phyloP scores from a whole-genome alignment of 1,140 invertebrate genomes.

The Drosophila persimilis region DNA sequence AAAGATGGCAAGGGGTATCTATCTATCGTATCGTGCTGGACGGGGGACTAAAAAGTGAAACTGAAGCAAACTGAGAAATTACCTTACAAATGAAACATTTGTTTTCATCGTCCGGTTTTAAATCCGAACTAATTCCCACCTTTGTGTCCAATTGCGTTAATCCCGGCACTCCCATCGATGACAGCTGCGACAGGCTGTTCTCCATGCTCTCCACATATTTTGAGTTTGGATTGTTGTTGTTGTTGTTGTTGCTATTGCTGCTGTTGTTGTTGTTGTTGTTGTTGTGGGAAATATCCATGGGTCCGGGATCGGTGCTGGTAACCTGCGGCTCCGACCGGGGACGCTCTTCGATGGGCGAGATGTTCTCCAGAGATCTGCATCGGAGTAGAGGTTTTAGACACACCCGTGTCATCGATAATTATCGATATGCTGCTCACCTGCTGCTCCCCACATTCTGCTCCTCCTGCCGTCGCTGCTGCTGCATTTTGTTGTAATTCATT shows the following conservation, averaged over 20 bases:
- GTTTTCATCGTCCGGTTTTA: conserved; percentile 83
- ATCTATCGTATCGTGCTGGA: conserved; percentile 34
- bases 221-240: conserved; percentile 27
- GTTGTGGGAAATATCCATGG: conserved; percentile 71
- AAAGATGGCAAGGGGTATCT: conserved; percentile 4
- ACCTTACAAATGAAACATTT: conserved; percentile 84
- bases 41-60: conserved; percentile 41
- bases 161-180: conserved; percentile 76
- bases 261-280: conserved; percentile 59
- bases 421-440: conserved; percentile 44
- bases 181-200: conserved; percentile 64
- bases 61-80: conserved; percentile 81
- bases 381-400: neutral
- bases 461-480: conserved; percentile 67
- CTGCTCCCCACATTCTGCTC: conserved; percentile 74
- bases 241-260: conserved; percentile 63
- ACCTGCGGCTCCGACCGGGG: conserved; percentile 80
- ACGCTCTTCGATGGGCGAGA: conserved; percentile 72
- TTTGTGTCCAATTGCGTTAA: conserved; percentile 82
- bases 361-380: conserved; percentile 66
- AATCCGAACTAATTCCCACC: conserved; percentile 83
- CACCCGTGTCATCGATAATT: neutral
- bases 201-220: conserved; percentile 76
- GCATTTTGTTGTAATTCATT: conserved; percentile 47
- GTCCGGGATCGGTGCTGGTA: conserved; percentile 73